Evolutionary conservation across 1,140 invertebrate genomes (phyloP), one percentile per base, ranked within the genome.

Genomic region (Ephestia elutella): DNA sequence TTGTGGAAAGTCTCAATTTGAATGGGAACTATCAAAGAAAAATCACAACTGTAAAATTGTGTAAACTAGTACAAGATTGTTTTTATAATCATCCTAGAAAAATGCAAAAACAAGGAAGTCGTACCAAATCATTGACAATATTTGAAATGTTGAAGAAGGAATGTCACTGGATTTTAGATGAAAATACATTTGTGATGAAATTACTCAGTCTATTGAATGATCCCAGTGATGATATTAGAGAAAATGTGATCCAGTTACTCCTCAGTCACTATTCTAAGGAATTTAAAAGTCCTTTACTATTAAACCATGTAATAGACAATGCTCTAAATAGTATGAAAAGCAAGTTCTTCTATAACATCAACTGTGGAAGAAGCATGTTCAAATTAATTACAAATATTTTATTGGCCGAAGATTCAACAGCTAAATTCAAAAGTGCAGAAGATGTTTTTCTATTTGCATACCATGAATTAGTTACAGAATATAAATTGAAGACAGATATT

Each of bases 21-120:
- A 59, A 75, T 66, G 84, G 85, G 17, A 89, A 89, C 60, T 89
- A 89, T 71, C 87, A 89, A 73, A 78, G 87, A 61, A 89, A 88
- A 75, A 76, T 87, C 32, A 72, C 79, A 35, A 70, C 73, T 25
- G 62, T 89, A 20, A 80, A 83, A 70, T 55, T 87, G 15, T 65
- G 65, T 44, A 63, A 79, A 55, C 54, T 67, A 7, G 53, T 86
- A 56, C 59, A 83, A 56, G 68, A 57, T 57, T 71, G 66, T 69
- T 72, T 82, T 10, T 75, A 63, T 62, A 56, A 73, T 56, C 59
- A 67, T 53, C 61, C 69, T 32, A 76, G 54, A 48, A 80, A 80
- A 53, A 80, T 73, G 58, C 64, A 68, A 57, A 70, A 71, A 25
- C 58, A 76, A n/a, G 64, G 38, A 44, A 15, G 13, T 44, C 38